phyloP scores from a whole-genome alignment of 2,888 invertebrate genomes.

The Baronia brevicornis region DNA sequence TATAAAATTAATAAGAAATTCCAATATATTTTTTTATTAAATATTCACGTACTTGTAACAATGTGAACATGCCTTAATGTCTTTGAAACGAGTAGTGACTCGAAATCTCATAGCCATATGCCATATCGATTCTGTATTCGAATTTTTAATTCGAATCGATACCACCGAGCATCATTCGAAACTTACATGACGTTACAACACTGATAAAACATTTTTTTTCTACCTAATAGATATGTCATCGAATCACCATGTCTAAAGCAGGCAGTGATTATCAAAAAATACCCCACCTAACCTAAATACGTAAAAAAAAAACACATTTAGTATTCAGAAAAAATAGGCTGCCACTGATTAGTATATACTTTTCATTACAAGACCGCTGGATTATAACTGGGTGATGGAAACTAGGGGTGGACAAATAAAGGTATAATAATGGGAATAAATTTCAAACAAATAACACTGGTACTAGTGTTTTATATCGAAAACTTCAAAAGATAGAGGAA shows the following conservation, averaged over 20 bases:
- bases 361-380: constrained; percentile 4
- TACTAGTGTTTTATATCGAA: no score
- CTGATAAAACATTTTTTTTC: constrained; percentile 56
- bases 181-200: constrained; percentile 37
- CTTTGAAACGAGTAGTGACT: constrained; percentile 3
- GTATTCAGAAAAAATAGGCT: constrained; percentile 1
- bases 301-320: constrained; percentile 5
- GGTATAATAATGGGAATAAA: no score
- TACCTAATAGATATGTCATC: constrained; percentile 74
- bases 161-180: constrained; percentile 23
- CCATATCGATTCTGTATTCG: constrained; percentile 16
- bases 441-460: no score
- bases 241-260: constrained; percentile 66
- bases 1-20: no score
- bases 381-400: constrained; percentile 30
- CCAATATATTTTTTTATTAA: no score
- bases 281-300: constrained; percentile 12
- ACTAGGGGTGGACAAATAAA: constrained; percentile 11
- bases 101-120: constrained; percentile 16
- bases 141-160: constrained; percentile 24
- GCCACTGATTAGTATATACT: no score
- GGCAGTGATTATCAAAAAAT: constrained; percentile 40
- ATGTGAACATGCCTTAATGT: no score
- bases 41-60: no score
- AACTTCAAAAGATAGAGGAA: no score